phyloP scores from a whole-genome alignment of 2,888 invertebrate species.

The Herminia tarsipennalis region DNA sequence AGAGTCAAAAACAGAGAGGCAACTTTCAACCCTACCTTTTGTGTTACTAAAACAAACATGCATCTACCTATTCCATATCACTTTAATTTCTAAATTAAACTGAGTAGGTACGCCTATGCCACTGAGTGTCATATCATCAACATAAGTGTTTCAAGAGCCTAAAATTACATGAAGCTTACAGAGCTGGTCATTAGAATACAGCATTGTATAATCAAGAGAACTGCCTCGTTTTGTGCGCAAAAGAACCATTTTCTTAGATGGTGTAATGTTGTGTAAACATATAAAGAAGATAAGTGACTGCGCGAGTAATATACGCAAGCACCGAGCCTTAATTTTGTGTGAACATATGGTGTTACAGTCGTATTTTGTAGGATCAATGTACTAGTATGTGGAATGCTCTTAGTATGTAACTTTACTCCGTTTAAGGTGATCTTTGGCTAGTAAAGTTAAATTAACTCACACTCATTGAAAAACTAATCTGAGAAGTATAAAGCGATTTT shows the following conservation, averaged over 20 bases:
- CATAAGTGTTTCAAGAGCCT: conserved; percentile 20
- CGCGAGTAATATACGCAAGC: conserved; percentile 23
- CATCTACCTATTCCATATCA: background rate
- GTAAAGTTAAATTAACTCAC: too few species aligned
- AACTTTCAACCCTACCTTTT: too few species aligned
- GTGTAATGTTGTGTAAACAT: conserved; percentile 56
- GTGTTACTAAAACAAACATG: too few species aligned
- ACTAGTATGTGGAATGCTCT: background rate
- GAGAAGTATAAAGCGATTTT: too few species aligned
- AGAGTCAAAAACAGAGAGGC: too few species aligned
- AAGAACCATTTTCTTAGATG: conserved; percentile 52
- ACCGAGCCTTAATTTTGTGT: conserved; percentile 29
- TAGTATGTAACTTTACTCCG: too few species aligned
- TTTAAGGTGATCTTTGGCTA: too few species aligned
- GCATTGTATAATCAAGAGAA: conserved; percentile 51
- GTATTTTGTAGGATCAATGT: conserved; percentile 1
- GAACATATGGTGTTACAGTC: conserved; percentile 16
- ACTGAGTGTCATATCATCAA: conserved; percentile 12
- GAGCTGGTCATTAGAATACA: conserved; percentile 48
- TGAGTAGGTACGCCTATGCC: background rate
- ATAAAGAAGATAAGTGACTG: conserved; percentile 48
- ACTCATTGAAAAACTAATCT: too few species aligned
- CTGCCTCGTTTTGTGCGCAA: conserved; percentile 49
- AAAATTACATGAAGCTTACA: conserved; percentile 20
- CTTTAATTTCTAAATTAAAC: background rate